Base-by-base conservation (phyloP, 2,888 invertebrate genomes). In the Cephus sareptanus region DNA sequence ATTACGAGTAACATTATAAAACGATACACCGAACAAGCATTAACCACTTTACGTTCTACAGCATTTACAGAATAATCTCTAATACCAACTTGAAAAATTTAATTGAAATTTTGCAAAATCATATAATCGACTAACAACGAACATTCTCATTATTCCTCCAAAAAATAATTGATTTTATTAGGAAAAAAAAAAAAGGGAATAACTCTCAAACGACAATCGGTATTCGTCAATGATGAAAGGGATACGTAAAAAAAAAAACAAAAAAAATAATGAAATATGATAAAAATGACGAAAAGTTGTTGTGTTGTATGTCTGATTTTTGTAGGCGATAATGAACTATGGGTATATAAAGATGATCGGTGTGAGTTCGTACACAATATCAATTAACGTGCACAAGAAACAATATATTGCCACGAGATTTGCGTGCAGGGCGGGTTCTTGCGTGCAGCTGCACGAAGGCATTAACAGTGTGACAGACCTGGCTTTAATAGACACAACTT, bases 401-500 rank as follows among this genome's bases (percentile, higher is more conserved):
- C 91, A 91, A 90, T 90, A 85, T 84, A 90, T 90, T 91, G 91
- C 90, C 90, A 91, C 91, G 91, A 91, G 89, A 88, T 89, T 89
- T 90, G 91, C 91, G 91, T 91, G 91, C 91, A 91, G 91, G 91
- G 90, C 90, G 91, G 91, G 90, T 90, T 89, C 74, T 31, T 71
- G 31, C 34, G 33, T 31, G 90, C 90, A 90, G 88, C 89, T 89
- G 90, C 90, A 90, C 90, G 90, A 89, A 89, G 89, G 90, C 86
- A 89, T 90, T 89, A 90, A 88, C 89, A 89, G 89, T 82, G 90
- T 90, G 92, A 96, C 97, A 96, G 97, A 98, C 98, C 98, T 98
- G 96, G 98, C 98, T 96, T 98, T 98, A 94, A 98, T 96, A 94
- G 98, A 97, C 94, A 98, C 96, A 95, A 98, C 97, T 95, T 96